Conservation (phyloP, 92 coral and sea anemone genomes). For the Palythoa grandiflora region DNA sequence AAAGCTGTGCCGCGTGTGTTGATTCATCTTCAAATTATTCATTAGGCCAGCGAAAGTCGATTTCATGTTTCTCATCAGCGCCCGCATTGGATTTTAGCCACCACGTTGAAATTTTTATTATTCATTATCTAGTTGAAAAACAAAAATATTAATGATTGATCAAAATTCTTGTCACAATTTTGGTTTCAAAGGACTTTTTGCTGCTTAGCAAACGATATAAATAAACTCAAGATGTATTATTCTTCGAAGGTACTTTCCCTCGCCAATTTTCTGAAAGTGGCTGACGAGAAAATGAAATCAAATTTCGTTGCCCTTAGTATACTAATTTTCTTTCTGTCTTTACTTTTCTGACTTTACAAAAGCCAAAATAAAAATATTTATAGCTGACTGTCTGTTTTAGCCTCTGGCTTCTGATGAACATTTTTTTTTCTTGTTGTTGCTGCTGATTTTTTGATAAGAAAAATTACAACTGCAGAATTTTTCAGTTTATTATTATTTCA, state of each 20-base stretch:
- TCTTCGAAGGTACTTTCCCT: constrained; percentile 19
- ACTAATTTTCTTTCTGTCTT: background rate
- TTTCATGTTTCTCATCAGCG: too few relatives aligned
- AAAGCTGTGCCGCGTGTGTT: too few relatives aligned
- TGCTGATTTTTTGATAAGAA: constrained; percentile 1
- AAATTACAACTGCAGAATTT: constrained; percentile 2
- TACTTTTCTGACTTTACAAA: constrained; percentile 4
- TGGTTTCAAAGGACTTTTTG: constrained; percentile 23
- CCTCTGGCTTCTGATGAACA: too few relatives aligned
- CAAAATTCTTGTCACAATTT: background rate
- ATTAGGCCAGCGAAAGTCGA: too few relatives aligned
- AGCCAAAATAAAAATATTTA: constrained; percentile 1
- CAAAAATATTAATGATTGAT: too few relatives aligned
- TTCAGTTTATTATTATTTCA: too few relatives aligned
- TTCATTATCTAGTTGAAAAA: too few relatives aligned
- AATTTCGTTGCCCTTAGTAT: constrained; percentile 28
- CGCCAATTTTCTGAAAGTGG: background rate
- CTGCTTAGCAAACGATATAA: constrained; percentile 27
- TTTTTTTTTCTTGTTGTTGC: too few relatives aligned
- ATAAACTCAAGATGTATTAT: constrained; percentile 27
- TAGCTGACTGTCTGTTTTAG: background rate
- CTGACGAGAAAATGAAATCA: constrained; percentile 30
- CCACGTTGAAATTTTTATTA: too few relatives aligned
- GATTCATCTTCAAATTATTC: too few relatives aligned
- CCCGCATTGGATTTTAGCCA: too few relatives aligned